Percentiles rank a stretch among this genome's conserved stretches.
These are phyloP conservation scores for Cantharis lateralis DNA, from an alignment of 2,888 invertebrate genomes.

Conservation along the genomic window DNA sequence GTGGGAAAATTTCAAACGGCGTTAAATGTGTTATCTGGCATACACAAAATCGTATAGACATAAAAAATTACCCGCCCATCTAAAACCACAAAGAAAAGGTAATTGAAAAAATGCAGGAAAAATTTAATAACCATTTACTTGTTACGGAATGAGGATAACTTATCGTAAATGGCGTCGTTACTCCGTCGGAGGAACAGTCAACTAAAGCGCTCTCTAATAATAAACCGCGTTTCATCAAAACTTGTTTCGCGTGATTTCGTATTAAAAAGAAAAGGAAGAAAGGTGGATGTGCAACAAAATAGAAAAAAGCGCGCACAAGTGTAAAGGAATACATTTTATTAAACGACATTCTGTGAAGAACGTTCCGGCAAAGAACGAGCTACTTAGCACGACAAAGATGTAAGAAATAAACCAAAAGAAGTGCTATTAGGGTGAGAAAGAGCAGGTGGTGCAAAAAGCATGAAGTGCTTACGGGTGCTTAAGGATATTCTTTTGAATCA, in stretches of 20 bases:
- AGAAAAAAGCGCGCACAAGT: conserved; percentile 11
- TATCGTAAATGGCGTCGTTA: conserved; percentile 22
- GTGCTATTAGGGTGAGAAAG: conserved; percentile 44
- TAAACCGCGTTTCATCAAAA: conserved; percentile 21
- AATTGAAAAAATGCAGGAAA: conserved; percentile 8
- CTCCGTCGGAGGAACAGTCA: conserved; percentile 6
- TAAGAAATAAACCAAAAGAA: conserved; percentile 39
- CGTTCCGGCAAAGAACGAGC: conserved; percentile 39
- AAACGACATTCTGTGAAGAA: conserved; percentile 47
- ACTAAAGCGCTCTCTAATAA: conserved; percentile 20
- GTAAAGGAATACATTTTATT: conserved; percentile 43
- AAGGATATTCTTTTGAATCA: conserved; percentile 23
- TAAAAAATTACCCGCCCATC: not conserved
- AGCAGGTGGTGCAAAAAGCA: conserved; percentile 45
- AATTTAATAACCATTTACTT: conserved; percentile 22
- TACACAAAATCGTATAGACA: not conserved
- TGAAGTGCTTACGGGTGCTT: conserved; percentile 28
- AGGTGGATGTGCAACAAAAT: conserved; percentile 8
- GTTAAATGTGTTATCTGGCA: not conserved
- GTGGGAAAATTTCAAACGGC: not conserved
- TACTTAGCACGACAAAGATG: conserved; percentile 44
- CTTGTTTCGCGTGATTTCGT: conserved; percentile 4
- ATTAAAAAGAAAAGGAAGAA: conserved; percentile 20
- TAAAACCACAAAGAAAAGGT: not conserved
- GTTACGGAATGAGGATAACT: conserved; percentile 15